Percentiles rank a stretch among this genome's conserved stretches.
These are phyloP conservation scores for Epinephelus cyanopodus DNA, from an alignment of 2,113 vertebrate genomes.

Conservation along the genomic window DNA sequence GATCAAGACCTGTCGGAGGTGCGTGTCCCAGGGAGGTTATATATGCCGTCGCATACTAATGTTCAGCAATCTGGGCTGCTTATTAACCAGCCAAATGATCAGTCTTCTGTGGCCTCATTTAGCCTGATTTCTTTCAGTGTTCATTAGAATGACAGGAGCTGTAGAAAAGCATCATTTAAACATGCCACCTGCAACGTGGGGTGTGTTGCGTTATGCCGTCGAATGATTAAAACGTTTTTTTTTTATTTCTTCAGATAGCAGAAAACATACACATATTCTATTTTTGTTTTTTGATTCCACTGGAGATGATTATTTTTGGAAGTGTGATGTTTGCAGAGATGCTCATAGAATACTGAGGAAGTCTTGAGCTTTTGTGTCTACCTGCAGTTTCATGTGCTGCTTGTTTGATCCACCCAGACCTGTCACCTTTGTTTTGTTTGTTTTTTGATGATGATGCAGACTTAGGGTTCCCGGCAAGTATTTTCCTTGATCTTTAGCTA, in stretches of 20 bases:
- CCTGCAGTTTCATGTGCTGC: constrained; percentile 23
- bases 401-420: constrained; percentile 43
- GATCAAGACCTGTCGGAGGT: constrained; percentile 62
- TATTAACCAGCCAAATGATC: constrained; percentile 36
- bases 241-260: background rate
- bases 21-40: background rate
- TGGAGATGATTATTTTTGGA: constrained; percentile 60
- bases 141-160: background rate
- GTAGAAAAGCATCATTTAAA: background rate
- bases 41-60: background rate
- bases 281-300: constrained; percentile 36
- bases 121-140: constrained; percentile 18
- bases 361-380: constrained; percentile 1
- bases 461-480: constrained; percentile 1
- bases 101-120: constrained; percentile 25
- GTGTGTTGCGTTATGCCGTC: background rate
- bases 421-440: constrained; percentile 49
- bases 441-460: background rate
- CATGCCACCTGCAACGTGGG: background rate
- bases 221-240: constrained; percentile 1
- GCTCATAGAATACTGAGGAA: constrained; percentile 43
- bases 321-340: constrained; percentile 28
- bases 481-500: constrained; percentile 40
- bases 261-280: constrained; percentile 19
- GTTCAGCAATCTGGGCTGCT: background rate